Percentiles rank a stretch among this genome's conserved stretches.
Conservation (phyloP, 2,888 invertebrate species). For the Sussaba pulchella region DNA sequence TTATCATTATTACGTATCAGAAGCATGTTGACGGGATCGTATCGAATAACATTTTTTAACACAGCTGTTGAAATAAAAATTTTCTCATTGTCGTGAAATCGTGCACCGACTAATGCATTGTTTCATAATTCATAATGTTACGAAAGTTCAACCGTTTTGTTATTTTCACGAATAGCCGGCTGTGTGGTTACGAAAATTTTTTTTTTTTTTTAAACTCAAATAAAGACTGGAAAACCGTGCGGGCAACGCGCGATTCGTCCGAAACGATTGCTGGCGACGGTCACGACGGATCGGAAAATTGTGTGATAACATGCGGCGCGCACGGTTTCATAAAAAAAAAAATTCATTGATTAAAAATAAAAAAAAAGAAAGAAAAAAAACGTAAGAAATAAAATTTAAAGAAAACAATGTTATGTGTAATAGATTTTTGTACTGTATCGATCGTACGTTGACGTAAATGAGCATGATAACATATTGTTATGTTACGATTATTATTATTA, state of each 20-base stretch:
- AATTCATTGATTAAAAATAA: not conserved
- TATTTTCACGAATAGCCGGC: too few relatives aligned
- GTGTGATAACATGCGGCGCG: not conserved
- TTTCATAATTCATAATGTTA: too few relatives aligned
- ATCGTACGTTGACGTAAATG: conserved; percentile 9
- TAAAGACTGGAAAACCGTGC: not conserved
- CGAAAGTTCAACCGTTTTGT: too few relatives aligned
- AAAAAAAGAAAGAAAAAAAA: not conserved
- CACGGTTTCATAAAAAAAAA: not conserved
- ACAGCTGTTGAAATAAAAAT: too few relatives aligned
- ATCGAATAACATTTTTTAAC: too few relatives aligned
- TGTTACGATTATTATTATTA: conserved; percentile 21
- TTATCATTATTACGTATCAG: conserved; percentile 5
- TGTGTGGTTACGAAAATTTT: too few relatives aligned
- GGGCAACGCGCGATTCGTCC: not conserved
- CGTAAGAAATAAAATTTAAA: not conserved
- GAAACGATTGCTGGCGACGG: not conserved
- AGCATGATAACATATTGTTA: not conserved
- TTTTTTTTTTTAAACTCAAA: not conserved
- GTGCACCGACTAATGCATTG: too few relatives aligned
- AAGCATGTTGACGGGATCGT: conserved; percentile 26
- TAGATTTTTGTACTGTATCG: not conserved
- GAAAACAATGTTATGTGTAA: too few relatives aligned
- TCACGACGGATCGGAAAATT: not conserved
- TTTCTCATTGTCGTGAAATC: too few relatives aligned